Evolutionary conservation across 1,140 invertebrate genomes (phyloP), one percentile per base, ranked within the genome.

Genomic region (Aphaenogaster floridana): DNA sequence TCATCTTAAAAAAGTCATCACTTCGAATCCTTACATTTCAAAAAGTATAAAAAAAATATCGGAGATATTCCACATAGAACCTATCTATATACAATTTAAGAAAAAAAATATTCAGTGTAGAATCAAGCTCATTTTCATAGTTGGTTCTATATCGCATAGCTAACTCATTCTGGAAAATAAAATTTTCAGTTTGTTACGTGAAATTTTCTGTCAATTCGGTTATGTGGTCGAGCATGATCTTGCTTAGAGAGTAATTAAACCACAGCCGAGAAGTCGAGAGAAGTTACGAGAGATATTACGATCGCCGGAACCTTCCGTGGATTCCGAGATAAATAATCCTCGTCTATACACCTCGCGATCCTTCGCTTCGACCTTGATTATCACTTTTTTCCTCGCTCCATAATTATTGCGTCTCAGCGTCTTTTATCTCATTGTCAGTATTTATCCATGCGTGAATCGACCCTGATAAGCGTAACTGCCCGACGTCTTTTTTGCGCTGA

Each of bases 391-490:
- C 45, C n/a, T 50, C 42, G 69, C 39, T 83, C 28, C 13, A 48
- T 72, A 83, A 61, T 83, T 72, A 83, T 21, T 11, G 15, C 39
- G 11, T 34, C n/a, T 68, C n/a, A 8, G 5, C 52, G 59, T 28
- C 15, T 83, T 48, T 42, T 28, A 48, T 50, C 36, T 45, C 28
- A 36, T 8, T 28, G 28, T 28, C 28, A 28, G 45, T 66, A 76
- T 64, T 78, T 15, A 52, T 78, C 48, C 71, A 78, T 45, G 83
- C 83, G 15, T 78, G 50, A 72, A 52, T 66, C 8, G 57, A 15
- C 57, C 59, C 15, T 66, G 83, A 63, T 85, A 45, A 48, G 2
- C n/a, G 42, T 21, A 21, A 61, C 7, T 17, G 8, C 13, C 21
- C 5, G 13, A 36, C 21, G 3, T 45, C n/a, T 54, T 78, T 63